These are phyloP conservation scores for Prinia subflava DNA, from an alignment of 2,113 vertebrate genomes.

Conservation along the genomic window DNA sequence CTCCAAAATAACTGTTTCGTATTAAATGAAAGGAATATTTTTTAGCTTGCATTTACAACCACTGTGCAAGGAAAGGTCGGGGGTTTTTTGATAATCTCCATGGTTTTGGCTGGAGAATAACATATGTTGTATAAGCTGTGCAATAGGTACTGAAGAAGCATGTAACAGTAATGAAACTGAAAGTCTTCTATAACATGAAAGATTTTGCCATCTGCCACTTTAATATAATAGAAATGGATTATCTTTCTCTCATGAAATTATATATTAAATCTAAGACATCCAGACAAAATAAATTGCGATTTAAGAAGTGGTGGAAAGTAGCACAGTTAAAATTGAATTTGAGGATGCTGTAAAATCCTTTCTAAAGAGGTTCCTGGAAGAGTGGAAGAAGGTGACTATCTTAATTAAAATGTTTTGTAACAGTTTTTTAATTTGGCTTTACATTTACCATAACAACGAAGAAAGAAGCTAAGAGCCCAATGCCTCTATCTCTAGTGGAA, in stretches of 20 bases:
- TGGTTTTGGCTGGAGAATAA: not conserved
- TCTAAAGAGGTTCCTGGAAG: not conserved
- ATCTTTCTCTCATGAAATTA: constrained; percentile 33
- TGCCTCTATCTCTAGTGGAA: constrained; percentile 12
- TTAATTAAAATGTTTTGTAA: constrained; percentile 25
- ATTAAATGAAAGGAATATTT: not conserved
- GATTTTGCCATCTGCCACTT: constrained; percentile 45
- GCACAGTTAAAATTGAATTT: constrained; percentile 6
- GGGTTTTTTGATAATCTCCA: not conserved
- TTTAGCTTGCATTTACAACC: not conserved
- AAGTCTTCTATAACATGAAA: constrained; percentile 1
- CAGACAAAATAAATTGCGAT: not conserved
- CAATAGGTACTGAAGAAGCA: not conserved
- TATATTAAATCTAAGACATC: constrained; percentile 13
- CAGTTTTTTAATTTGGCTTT: constrained; percentile 16
- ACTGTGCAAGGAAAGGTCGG: not conserved
- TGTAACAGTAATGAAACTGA: not conserved
- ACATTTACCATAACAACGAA: not conserved
- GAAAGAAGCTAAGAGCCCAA: not conserved
- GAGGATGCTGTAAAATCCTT: not conserved
- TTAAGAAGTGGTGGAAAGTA: constrained; percentile 11
- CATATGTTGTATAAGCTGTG: not conserved
- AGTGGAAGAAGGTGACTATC: not conserved
- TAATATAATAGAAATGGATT: constrained; percentile 40
- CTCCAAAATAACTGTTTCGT: not conserved